Evolutionary conservation across 2,888 invertebrate species (phyloP).

Genomic region (Piscicola geometra): DNA sequence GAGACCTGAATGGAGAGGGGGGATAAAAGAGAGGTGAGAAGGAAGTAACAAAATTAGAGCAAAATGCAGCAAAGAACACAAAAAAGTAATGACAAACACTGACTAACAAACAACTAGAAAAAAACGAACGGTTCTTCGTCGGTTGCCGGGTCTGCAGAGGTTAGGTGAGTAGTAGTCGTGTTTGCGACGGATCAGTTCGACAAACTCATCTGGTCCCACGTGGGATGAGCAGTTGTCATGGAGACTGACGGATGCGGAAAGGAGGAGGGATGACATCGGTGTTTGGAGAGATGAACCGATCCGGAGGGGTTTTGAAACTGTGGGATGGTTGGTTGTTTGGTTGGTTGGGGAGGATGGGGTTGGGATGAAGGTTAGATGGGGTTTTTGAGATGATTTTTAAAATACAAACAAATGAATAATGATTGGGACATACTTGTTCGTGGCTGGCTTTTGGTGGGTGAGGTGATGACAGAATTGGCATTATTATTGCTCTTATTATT

Average conservation of each 20-base stretch:
- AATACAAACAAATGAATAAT: no score
- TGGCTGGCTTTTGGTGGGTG: not conserved
- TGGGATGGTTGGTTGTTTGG: not conserved
- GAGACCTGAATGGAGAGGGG: conserved; percentile 9
- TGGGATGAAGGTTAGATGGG: no score
- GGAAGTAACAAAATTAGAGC: not conserved
- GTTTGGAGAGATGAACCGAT: not conserved
- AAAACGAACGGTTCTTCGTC: conserved; percentile 21
- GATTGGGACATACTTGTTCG: not conserved
- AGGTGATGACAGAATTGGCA: not conserved
- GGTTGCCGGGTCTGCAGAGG: not conserved
- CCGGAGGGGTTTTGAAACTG: not conserved
- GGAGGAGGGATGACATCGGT: conserved; percentile 2
- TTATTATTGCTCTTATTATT: no score
- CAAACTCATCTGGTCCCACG: conserved; percentile 31
- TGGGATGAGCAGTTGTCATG: conserved; percentile 1
- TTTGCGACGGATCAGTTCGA: conserved; percentile 19
- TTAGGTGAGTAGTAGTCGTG: not conserved
- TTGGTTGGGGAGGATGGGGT: not conserved
- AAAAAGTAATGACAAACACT: no score
- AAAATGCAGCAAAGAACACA: no score
- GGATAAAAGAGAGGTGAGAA: no score
- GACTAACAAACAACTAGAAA: not conserved
- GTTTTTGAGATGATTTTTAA: no score
- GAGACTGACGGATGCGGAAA: conserved; percentile 11